Evolutionary conservation across 2,113 vertebrate genomes (phyloP), one percentile per base, ranked within the genome.

Genomic region (Protobothrops flavoviridis): DNA sequence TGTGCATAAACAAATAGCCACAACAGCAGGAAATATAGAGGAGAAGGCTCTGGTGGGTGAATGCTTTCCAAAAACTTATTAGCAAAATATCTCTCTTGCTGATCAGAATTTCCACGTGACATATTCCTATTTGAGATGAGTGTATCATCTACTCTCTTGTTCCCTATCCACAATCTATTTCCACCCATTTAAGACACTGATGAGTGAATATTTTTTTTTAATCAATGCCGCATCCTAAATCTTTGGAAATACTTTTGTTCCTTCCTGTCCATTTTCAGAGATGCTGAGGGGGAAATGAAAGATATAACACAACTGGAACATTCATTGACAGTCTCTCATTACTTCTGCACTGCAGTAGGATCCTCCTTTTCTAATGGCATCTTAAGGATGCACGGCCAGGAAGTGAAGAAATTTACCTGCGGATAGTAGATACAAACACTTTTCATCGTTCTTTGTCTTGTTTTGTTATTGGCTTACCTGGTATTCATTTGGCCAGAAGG

Each of bases 401-500:
- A 92, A 55, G 15, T 89, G 24, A 56, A 89, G 24, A 48, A 33
- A 48, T 45, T 8, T 45, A n/a, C 8, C 15, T 57, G 4, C 26
- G 9, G 17, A 21, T 13, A 56, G 15, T 48, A 87, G 55, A 61
- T 20, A 6, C 15, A 24, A 59, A 59, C 69, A 39, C 33, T 81
- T 81, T 39, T 39, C 69, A 9, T 74, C 0, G 0, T 74, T 64
- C 61, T 39, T 69, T 74, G 2, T 74, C 33, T 88, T 33, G 11
- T 48, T 39, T n/a, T 45, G 13, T 26, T 81, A 26, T 2, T 88
- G 7, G 13, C 88, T 98, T 98, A 99, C 99, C 99, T 99, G 99
- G 96, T 99, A 99, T 92, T 99, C 99, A 6, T 99, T 99, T 48
- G 99, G 99, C 99, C 99, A 99, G 96, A 99, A 99, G 93, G 99